These are phyloP conservation scores for Drosophila recens DNA, from an alignment of 2,888 invertebrate genomes.

Conservation along the genomic window DNA sequence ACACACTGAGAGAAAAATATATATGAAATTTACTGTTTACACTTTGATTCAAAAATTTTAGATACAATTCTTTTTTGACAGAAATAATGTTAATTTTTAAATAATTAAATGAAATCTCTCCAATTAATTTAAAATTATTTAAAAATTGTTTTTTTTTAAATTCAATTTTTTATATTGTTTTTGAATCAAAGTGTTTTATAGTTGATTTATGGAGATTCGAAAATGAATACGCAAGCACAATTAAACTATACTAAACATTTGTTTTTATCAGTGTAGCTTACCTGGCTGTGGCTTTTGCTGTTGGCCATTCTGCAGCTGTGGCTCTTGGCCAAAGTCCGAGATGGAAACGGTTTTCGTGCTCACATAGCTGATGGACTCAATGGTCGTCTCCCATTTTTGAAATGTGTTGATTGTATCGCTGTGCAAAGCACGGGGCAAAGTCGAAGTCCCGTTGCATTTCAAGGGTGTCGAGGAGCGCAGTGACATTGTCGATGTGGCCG, in stretches of 20 bases:
- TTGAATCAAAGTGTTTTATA: neutral
- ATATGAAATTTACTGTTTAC: too few species aligned
- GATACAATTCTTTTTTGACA: too few species aligned
- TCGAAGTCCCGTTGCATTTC: conserved; percentile 6
- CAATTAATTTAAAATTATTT: too few species aligned
- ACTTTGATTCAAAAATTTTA: too few species aligned
- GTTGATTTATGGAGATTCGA: neutral
- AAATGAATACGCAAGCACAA: neutral
- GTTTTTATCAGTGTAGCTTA: conserved; percentile 28
- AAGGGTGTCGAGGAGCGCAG: conserved; percentile 73
- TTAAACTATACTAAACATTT: neutral
- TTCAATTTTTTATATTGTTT: too few species aligned
- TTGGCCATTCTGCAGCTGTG: conserved; percentile 49
- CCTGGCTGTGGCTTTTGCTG: conserved; percentile 62
- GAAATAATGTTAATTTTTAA: too few species aligned
- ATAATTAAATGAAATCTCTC: too few species aligned
- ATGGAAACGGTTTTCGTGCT: conserved; percentile 83
- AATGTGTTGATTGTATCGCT: conserved; percentile 84
- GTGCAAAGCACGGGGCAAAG: conserved; percentile 73
- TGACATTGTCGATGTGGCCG: conserved; percentile 78
- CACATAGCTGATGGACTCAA: conserved; percentile 85
- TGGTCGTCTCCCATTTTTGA: conserved; percentile 85
- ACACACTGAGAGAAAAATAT: neutral
- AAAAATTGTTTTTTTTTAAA: too few species aligned
- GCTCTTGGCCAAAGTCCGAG: conserved; percentile 70